phyloP scores from a whole-genome alignment of 2,113 vertebrate genomes.

The Ceyx cyanopectus region DNA sequence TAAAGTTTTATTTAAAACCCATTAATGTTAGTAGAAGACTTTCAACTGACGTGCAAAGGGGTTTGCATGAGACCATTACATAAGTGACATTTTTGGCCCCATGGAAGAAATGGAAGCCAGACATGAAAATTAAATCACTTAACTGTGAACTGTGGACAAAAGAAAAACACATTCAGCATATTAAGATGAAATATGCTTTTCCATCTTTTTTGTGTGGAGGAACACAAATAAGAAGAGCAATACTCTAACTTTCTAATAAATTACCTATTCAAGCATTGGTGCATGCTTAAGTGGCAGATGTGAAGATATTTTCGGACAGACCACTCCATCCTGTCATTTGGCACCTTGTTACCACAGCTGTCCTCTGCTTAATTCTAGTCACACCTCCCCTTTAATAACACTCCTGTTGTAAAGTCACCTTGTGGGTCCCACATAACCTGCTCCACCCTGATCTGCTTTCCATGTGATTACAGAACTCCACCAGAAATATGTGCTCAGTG shows the following conservation, averaged over 20 bases:
- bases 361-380: conserved; percentile 68
- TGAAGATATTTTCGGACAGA: conserved; percentile 44
- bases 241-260: neutral
- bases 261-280: neutral
- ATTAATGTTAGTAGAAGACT: neutral
- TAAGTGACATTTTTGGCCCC: neutral
- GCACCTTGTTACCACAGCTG: conserved; percentile 11
- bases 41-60: neutral
- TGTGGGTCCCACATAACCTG: conserved; percentile 24
- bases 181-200: conserved; percentile 9
- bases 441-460: conserved; percentile 55
- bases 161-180: conserved; percentile 24
- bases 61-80: conserved; percentile 9
- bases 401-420: conserved; percentile 72
- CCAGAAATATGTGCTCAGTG: neutral
- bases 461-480: conserved; percentile 35
- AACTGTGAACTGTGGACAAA: conserved; percentile 17
- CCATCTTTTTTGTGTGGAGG: neutral
- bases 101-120: conserved; percentile 19
- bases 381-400: conserved; percentile 49
- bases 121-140: conserved; percentile 42
- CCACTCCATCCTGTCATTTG: conserved; percentile 36
- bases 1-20: neutral
- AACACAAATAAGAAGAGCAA: neutral
- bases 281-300: conserved; percentile 33